Conservation (phyloP, 2,113 vertebrate species). For the Myodes glareolus region DNA sequence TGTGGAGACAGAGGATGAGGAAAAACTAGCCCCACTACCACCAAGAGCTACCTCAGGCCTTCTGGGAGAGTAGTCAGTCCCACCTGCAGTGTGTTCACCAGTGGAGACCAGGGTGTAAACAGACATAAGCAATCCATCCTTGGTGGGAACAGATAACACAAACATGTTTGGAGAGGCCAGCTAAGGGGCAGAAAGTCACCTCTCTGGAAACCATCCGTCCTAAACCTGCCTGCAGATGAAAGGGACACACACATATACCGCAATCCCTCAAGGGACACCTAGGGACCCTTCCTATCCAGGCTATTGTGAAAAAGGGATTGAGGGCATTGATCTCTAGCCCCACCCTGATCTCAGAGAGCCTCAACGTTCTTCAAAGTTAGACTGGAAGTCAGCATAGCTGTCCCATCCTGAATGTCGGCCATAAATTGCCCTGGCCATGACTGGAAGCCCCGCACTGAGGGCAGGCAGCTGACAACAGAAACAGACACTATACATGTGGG, state of each 20-base stretch:
- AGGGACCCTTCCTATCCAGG: not conserved
- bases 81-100: not conserved
- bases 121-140: not conserved
- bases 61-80: not conserved
- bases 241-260: not conserved
- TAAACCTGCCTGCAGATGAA: not conserved
- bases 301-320: not conserved
- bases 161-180: not conserved
- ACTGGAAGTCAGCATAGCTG: not conserved
- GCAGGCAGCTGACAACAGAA: not conserved
- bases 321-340: not conserved
- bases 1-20: not conserved
- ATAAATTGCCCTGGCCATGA: not conserved
- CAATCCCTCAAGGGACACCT: not conserved
- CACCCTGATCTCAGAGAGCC: not conserved
- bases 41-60: not conserved
- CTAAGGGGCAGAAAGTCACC: not conserved
- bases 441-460: too few species aligned
- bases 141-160: not conserved
- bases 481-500: not conserved
- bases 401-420: not conserved
- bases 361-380: not conserved
- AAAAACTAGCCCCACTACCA: not conserved
- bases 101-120: not conserved
- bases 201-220: not conserved